Evolutionary conservation across 2,797 vertebrate species (phyloP), one percentile per base, ranked within the genome.

Genomic region (Bovichtus variegatus): DNA sequence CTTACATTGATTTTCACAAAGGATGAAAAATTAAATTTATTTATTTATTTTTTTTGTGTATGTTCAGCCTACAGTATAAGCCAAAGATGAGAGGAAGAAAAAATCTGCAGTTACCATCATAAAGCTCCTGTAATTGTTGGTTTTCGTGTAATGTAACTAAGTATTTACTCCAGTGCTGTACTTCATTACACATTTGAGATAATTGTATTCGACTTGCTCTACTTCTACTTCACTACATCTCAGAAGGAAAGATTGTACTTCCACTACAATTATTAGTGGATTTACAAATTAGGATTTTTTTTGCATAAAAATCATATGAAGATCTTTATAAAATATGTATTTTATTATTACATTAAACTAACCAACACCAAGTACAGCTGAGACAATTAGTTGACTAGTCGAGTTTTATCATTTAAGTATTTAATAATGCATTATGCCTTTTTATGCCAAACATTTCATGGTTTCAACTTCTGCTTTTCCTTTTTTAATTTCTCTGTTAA

Each of bases 1-100:
- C 74, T 79, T 72, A 80, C 70, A 61, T 65, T 66, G 75, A 87
- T 82, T 89, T 83, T 49, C 44, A 72, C 23, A 23, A 71, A 79
- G 55, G 50, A 76, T 73, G 50, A 55, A n/a, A n/a, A n/a, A n/a
- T n/a, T n/a, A n/a, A n/a, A n/a, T n/a, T n/a, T n/a, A n/a, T n/a
- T n/a, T n/a, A n/a, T n/a, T n/a, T n/a, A n/a, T n/a, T n/a, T n/a
- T n/a, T n/a, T n/a, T 61, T 78, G 41, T 49, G 71, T 44, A 55
- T 36, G 47, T 71, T 51, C 25, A 73, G 57, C 67, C 19, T 36
- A 36, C 34, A 18, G 43, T 23, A 2, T 53, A 51, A 72, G 54
- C 58, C 38, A 19, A 8, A 23, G 47, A 74, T 50, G 38, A 76
- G 49, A 36, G 2, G 10, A 4, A 50, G 23, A 36, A 8, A 36